These are phyloP conservation scores for Synergus laeviventris DNA, from an alignment of 2,888 invertebrate species.

Conservation along the genomic window DNA sequence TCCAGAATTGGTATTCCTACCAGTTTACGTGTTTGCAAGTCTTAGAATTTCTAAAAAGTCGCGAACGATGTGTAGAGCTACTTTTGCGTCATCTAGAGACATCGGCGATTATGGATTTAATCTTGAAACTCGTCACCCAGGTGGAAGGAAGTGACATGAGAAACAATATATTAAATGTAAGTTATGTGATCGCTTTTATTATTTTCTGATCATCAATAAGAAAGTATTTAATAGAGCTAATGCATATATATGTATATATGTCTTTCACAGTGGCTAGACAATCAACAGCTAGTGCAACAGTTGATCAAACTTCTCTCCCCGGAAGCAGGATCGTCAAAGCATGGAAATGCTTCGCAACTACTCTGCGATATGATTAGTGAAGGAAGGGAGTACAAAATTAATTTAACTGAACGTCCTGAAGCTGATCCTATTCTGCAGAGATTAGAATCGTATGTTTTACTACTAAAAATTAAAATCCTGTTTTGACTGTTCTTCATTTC, in stretches of 20 bases:
- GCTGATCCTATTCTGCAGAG: conserved; percentile 85
- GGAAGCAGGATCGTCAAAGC: conserved; percentile 84
- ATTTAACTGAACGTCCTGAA: conserved; percentile 80
- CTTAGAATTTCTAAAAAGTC: conserved; percentile 92
- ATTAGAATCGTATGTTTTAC: conserved; percentile 83
- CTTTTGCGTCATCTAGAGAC: conserved; percentile 94
- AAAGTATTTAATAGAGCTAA: conserved; percentile 39
- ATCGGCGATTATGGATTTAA: conserved; percentile 95
- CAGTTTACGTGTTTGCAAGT: conserved; percentile 94
- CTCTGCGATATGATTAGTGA: conserved; percentile 89
- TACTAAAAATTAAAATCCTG: not conserved
- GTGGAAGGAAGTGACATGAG: conserved; percentile 87
- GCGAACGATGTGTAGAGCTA: conserved; percentile 90
- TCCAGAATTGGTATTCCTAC: conserved; percentile 93
- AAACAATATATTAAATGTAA: conserved; percentile 84
- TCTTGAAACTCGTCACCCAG: conserved; percentile 89
- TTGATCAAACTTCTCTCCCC: conserved; percentile 83
- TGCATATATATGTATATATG: conserved; percentile 43
- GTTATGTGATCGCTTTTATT: conserved; percentile 55
- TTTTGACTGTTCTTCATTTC: not conserved
- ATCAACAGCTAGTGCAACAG: conserved; percentile 90
- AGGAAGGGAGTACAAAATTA: conserved; percentile 80
- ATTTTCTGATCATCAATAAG: conserved; percentile 36
- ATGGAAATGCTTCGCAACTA: conserved; percentile 91
- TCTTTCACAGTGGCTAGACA: conserved; percentile 88